These are phyloP conservation scores for Trichosurus vulpecula DNA, from an alignment of 2,797 vertebrate species.

Conservation along the genomic window DNA sequence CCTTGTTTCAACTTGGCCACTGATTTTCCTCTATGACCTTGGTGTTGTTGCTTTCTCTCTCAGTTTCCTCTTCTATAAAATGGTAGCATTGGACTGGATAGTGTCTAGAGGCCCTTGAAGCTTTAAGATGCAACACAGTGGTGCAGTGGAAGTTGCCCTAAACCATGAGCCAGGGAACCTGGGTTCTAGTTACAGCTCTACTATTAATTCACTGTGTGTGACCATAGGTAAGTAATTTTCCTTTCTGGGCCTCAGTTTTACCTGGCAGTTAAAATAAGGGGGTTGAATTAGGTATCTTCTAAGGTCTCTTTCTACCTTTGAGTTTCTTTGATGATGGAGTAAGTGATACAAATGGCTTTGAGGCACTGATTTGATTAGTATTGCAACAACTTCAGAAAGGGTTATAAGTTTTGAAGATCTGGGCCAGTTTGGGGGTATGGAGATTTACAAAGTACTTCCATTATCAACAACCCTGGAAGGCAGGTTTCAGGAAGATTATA, in stretches of 20 bases:
- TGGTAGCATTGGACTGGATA: not conserved
- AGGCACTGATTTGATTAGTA: not conserved
- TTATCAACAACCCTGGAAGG: not conserved
- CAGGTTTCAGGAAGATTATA: no score
- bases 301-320: not conserved
- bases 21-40: not conserved
- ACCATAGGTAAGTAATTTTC: not conserved
- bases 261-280: not conserved
- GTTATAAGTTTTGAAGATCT: not conserved
- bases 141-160: not conserved
- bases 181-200: not conserved
- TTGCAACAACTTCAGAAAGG: not conserved
- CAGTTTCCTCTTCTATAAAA: conserved; percentile 4
- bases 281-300: not conserved
- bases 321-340: not conserved
- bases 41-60: not conserved
- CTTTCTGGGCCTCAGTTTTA: not conserved
- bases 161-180: not conserved
- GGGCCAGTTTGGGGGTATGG: not conserved
- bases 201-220: not conserved
- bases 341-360: not conserved
- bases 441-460: not conserved
- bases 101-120: not conserved
- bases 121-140: not conserved
- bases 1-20: not conserved